Percentiles rank a stretch among this genome's conserved stretches.
Conservation (phyloP, 92 coral and sea anemone genomes). For the Porites rus region DNA sequence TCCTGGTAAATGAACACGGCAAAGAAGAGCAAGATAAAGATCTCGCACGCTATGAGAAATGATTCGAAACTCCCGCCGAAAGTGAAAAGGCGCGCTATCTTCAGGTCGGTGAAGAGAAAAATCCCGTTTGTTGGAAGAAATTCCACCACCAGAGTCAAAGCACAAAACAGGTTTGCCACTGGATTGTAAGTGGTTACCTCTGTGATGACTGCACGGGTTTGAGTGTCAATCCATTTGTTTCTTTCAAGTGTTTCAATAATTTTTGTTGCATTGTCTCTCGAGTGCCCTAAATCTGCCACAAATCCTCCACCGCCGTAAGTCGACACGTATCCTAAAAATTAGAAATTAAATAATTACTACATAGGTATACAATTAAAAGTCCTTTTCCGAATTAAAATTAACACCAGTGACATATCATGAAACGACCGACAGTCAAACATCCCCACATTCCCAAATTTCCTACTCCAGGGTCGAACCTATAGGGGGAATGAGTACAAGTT, state of each 20-base stretch:
- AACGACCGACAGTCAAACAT: too few species aligned
- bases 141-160: conserved; percentile 80
- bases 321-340: conserved; percentile 61
- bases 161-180: conserved; percentile 84
- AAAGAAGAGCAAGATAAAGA: conserved; percentile 84
- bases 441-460: too few species aligned
- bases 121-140: conserved; percentile 90
- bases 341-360: neutral
- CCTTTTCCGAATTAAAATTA: too few species aligned
- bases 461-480: too few species aligned
- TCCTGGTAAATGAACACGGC: conserved; percentile 90
- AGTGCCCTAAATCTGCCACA: conserved; percentile 84
- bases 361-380: too few species aligned
- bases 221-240: conserved; percentile 84
- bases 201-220: conserved; percentile 82
- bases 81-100: conserved; percentile 92
- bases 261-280: conserved; percentile 68
- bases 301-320: conserved; percentile 87
- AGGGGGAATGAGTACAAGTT: too few species aligned
- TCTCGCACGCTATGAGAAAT: conserved; percentile 77
- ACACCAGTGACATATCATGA: too few species aligned
- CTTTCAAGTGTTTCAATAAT: conserved; percentile 70
- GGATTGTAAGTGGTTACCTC: conserved; percentile 88
- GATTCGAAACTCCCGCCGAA: conserved; percentile 90
- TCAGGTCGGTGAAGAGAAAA: conserved; percentile 78